These are phyloP conservation scores for Peromyscus aztecus DNA, from an alignment of 2,797 vertebrate species.

Conservation along the genomic window DNA sequence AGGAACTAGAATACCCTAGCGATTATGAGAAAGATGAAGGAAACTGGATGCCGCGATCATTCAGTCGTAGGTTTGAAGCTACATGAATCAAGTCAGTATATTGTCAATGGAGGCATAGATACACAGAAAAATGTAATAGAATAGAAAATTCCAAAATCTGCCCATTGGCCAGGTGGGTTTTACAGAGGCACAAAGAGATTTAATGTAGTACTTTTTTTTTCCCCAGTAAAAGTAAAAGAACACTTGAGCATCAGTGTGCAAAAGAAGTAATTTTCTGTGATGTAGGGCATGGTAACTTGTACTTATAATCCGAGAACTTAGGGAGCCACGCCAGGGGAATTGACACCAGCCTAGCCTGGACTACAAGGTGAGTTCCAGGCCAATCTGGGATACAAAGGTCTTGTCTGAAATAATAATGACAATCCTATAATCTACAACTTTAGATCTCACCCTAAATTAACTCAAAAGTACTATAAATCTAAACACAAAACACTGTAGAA, in stretches of 20 bases:
- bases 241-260: neutral
- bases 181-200: neutral
- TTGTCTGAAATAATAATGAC: neutral
- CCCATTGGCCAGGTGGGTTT: neutral
- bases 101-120: neutral
- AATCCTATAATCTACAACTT: neutral
- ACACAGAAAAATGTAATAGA: neutral
- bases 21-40: constrained; percentile 20
- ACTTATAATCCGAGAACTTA: neutral
- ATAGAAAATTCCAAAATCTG: neutral
- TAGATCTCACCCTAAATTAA: neutral
- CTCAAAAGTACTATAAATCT: neutral
- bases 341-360: neutral
- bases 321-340: neutral
- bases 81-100: neutral
- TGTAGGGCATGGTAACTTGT: neutral
- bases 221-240: neutral
- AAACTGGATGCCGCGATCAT: neutral
- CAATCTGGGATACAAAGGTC: neutral
- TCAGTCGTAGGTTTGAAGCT: neutral
- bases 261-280: neutral
- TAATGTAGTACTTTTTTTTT: too few relatives aligned
- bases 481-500: neutral
- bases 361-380: neutral
- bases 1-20: neutral